phyloP scores from a whole-genome alignment of 2,113 vertebrate genomes.

The Cyphomyrus discorhynchus region DNA sequence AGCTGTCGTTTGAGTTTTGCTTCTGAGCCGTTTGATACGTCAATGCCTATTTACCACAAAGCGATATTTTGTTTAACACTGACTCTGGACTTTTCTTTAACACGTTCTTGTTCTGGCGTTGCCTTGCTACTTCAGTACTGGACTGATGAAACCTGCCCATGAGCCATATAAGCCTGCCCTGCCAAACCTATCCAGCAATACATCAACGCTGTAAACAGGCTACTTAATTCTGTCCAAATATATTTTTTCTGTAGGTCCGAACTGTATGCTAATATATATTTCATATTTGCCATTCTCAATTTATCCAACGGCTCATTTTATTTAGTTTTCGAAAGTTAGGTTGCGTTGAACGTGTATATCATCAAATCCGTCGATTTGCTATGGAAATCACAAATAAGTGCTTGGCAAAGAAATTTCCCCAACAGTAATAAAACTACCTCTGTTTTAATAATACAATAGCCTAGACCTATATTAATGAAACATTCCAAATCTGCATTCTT shows the following conservation, averaged over 20 bases:
- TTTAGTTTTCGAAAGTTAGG: neutral
- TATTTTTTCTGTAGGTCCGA: neutral
- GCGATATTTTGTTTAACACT: constrained; percentile 32
- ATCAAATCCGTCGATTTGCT: neutral
- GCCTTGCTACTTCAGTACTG: neutral
- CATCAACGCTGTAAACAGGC: neutral
- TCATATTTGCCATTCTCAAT: neutral
- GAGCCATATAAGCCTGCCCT: neutral
- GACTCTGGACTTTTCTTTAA: neutral
- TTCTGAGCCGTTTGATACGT: constrained; percentile 70
- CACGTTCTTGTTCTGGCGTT: neutral
- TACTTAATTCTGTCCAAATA: neutral
- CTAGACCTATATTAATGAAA: neutral
- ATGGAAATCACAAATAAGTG: neutral
- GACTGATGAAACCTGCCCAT: neutral
- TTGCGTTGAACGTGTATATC: neutral
- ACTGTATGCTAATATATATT: neutral
- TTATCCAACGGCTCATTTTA: neutral
- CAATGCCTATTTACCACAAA: constrained; percentile 66
- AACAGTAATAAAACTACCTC: neutral
- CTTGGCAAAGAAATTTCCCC: neutral
- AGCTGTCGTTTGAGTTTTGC: constrained; percentile 63
- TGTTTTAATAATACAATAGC: neutral
- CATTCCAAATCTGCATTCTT: neutral
- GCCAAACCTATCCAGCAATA: neutral